Base-by-base conservation (phyloP, 1,140 invertebrate species). In the Drosophila auraria region DNA sequence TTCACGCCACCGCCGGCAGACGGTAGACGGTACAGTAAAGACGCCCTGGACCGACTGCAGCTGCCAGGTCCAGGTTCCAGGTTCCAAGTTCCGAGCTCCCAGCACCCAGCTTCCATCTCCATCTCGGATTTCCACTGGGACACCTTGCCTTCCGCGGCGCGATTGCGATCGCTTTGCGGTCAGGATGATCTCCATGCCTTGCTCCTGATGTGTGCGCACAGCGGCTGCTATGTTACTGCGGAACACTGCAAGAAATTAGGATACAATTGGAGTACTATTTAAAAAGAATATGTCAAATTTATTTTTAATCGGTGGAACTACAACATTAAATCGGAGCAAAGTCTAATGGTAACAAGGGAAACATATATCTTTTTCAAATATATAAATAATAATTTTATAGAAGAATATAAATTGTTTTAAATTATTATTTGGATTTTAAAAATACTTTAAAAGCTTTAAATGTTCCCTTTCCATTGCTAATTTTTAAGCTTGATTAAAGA, bases 81-180 rank as follows among this genome's bases (percentile, higher is more conserved):
- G 33, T 9, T 36, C 9, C 33, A 11, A 11, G 9, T 11, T 36
- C 11, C 33, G 2, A 36, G 33, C 33, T 11, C 33, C 33, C 51
- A 54, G 54, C 33, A 57, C 54, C 54, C 54, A 40, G 54, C 54
- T 40, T 40, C 49, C 66, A 70, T 47, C 65, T 69, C 50, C 51
- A 23, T 25, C 54, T 44, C 66, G 30, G 58, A 50, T 57, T 63
- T 58, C 56, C 79, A 62, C 51, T 60, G 69, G 66, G 66, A 74
- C 63, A 72, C 47, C 69, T 66, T 65, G 62, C 63, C 80, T 87
- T 81, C 62, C 86, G 73, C 80, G 78, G 58, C 42, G 60, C 81
- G 86, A 90, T 90, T 90, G 86, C 65, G 86, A 90, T 90, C 86
- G 71, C 54, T 53, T 54, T 70, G 69, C 72, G 64, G 60, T 53